A percentile compares a stretch with the other conserved stretches of the same genome.
Conservation (phyloP, 2,113 vertebrate species). For the Vulpes ferrilata region DNA sequence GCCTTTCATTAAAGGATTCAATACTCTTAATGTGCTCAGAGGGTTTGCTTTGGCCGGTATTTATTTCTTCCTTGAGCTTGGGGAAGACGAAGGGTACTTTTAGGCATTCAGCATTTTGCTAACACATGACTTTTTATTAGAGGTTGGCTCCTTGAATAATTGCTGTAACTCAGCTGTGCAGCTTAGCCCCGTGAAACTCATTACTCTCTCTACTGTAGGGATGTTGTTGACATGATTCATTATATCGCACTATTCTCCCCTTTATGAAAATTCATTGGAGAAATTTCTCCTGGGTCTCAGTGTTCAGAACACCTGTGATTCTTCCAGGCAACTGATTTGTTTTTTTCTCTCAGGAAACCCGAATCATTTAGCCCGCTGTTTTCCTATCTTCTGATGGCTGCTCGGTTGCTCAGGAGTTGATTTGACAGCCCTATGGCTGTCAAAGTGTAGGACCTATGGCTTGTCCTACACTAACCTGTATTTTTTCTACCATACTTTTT, state of each 20-base stretch:
- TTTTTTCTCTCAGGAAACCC: constrained; percentile 11
- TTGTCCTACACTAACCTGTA: neutral
- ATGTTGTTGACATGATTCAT: neutral
- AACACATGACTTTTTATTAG: constrained; percentile 13
- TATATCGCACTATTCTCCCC: neutral
- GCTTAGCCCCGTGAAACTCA: neutral
- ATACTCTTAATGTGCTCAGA: neutral
- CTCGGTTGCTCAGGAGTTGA: neutral
- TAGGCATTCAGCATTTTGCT: constrained; percentile 31
- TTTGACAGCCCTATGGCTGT: neutral
- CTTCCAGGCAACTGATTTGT: neutral
- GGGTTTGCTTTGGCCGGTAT: neutral
- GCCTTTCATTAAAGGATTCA: constrained; percentile 22
- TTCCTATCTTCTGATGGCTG: neutral
- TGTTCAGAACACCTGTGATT: constrained; percentile 44
- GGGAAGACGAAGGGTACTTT: constrained; percentile 21
- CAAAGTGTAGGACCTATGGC: neutral
- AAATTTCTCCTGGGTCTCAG: constrained; percentile 46
- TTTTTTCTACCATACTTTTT: neutral
- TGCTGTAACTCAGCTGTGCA: neutral
- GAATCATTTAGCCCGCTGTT: neutral
- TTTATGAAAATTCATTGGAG: neutral
- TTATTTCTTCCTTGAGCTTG: neutral
- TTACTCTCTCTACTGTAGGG: neutral
- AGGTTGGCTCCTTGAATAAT: neutral